phyloP scores from a whole-genome alignment of 2,888 invertebrate species.

The Nycteola revayana region DNA sequence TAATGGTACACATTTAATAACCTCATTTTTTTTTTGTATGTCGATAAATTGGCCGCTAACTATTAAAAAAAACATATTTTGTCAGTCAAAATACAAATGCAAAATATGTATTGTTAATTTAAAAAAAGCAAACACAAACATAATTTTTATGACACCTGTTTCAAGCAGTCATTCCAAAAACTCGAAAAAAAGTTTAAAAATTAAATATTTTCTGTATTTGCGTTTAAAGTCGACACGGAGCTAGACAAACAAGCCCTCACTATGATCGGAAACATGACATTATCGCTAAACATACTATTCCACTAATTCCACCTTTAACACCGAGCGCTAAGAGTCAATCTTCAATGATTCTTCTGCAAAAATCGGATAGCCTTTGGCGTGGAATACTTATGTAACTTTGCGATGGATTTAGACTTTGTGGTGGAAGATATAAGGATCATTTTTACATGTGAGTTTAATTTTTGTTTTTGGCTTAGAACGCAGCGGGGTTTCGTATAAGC shows the following conservation, averaged over 20 bases:
- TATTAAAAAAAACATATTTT: too few relatives aligned
- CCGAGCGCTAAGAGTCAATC: slow-evolving; percentile 14
- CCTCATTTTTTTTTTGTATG: too few relatives aligned
- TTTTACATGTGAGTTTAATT: slow-evolving; percentile 3
- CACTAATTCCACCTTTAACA: slow-evolving; percentile 15
- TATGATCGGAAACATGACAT: slow-evolving; percentile 31
- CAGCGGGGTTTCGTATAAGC: slow-evolving; percentile 48
- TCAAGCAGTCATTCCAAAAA: too few relatives aligned
- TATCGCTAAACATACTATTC: slow-evolving; percentile 17
- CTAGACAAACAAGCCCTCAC: slow-evolving; percentile 36
- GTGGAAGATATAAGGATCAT: slow-evolving; percentile 11
- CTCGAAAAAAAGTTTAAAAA: slow-evolving; percentile 10
- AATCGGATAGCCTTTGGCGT: slow-evolving; percentile 24
- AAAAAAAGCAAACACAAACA: too few relatives aligned
- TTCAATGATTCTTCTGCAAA: slow-evolving; percentile 16
- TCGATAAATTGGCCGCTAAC: too few relatives aligned
- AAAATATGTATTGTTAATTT: too few relatives aligned
- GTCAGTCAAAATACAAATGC: too few relatives aligned
- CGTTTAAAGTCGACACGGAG: slow-evolving; percentile 32
- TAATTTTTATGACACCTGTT: too few relatives aligned
- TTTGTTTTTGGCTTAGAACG: slow-evolving; percentile 26
- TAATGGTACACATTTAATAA: too few relatives aligned
- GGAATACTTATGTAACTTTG: slow-evolving; percentile 17
- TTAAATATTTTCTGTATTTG: slow-evolving; percentile 29
- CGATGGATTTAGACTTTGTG: slow-evolving; percentile 6